Evolutionary conservation across 2,797 vertebrate species (phyloP).

Genomic region (Microcaecilia unicolor): DNA sequence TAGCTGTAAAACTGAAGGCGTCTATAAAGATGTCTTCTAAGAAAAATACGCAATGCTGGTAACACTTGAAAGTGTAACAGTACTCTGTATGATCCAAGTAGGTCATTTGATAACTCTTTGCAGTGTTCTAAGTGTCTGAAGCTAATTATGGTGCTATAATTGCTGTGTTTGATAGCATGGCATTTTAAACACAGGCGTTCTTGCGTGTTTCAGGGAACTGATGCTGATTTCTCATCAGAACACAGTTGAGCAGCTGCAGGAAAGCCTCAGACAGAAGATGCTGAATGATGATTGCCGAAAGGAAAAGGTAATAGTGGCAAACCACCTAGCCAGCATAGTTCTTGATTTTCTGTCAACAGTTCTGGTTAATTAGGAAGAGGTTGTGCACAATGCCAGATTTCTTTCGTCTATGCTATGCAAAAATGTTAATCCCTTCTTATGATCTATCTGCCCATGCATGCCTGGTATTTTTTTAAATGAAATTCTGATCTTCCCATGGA

Average conservation of each 20-base stretch:
- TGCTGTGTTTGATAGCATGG: no score
- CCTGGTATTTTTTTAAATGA: no score
- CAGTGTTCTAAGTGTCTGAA: neutral
- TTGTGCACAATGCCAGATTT: neutral
- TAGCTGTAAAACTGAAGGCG: no score
- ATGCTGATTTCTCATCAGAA: constrained; percentile 56
- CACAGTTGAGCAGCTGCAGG: constrained; percentile 60
- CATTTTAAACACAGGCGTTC: neutral
- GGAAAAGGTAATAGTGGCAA: constrained; percentile 50
- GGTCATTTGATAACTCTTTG: neutral
- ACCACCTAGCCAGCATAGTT: neutral
- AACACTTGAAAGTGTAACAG: no score
- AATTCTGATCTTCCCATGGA: no score
- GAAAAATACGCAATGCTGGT: no score
- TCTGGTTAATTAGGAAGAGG: neutral
- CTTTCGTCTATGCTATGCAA: neutral
- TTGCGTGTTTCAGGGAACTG: constrained; percentile 55
- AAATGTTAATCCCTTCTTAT: neutral
- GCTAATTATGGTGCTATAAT: neutral
- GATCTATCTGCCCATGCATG: neutral
- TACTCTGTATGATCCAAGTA: no score
- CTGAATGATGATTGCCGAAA: constrained; percentile 48
- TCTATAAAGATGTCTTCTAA: no score
- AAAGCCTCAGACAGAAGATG: constrained; percentile 48
- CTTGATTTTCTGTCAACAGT: neutral